phyloP scores from a whole-genome alignment of 2,113 vertebrate species.

The Lamprologus tigripictilis region DNA sequence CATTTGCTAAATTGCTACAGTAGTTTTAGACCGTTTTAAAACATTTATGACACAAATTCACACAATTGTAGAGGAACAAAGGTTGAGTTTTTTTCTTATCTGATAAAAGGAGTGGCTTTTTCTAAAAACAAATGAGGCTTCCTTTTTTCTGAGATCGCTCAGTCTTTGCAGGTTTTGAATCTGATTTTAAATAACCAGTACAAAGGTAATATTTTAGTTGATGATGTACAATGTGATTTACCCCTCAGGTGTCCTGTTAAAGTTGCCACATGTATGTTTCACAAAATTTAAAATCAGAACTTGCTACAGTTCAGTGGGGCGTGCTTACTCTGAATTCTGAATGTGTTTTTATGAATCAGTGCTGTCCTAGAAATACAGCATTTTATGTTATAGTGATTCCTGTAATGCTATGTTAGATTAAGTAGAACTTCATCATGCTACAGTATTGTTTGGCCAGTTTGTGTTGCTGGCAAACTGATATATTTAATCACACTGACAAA shows the following conservation, averaged over 20 bases:
- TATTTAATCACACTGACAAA: background rate
- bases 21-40: background rate
- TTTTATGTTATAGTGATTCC: background rate
- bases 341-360: background rate
- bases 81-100: background rate
- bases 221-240: background rate
- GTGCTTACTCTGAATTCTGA: background rate
- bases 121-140: background rate
- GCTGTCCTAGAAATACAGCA: background rate
- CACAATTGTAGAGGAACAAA: background rate
- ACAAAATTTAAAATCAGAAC: background rate
- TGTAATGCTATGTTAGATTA: background rate
- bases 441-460: background rate
- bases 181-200: background rate
- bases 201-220: background rate
- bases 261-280: background rate
- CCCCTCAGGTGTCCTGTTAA: background rate
- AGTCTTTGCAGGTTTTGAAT: background rate
- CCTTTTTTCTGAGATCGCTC: background rate
- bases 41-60: background rate
- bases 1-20: background rate
- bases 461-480: background rate
- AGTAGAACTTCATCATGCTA: background rate
- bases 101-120: background rate
- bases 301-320: background rate